Percentiles rank a stretch among this genome's conserved stretches.
phyloP scores from a whole-genome alignment of 2,797 vertebrate species.

The Choloepus didactylus region DNA sequence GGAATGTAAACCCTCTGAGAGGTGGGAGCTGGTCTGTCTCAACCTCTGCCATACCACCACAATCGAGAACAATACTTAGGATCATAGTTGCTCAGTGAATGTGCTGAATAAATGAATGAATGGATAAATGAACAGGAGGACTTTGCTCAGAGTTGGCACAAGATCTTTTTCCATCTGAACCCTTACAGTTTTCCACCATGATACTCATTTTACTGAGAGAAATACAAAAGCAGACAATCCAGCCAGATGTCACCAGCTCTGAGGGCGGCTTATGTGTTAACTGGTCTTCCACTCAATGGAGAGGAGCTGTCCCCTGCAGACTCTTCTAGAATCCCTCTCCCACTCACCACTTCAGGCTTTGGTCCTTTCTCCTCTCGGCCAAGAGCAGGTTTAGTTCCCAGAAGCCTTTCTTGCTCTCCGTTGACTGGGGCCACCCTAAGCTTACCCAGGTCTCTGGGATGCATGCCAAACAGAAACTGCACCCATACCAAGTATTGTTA shows the following conservation, averaged over 20 bases:
- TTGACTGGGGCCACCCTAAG: background rate
- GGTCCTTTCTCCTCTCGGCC: background rate
- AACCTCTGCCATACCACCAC: background rate
- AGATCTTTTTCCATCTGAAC: background rate
- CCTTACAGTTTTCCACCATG: background rate
- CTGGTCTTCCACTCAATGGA: background rate
- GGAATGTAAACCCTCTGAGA: background rate
- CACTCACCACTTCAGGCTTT: background rate
- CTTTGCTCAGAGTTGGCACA: background rate
- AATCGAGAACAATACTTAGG: background rate
- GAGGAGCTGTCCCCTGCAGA: background rate
- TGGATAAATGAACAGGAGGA: background rate
- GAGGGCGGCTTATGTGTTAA: background rate
- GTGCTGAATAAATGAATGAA: background rate
- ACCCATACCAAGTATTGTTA: background rate
- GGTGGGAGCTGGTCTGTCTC: background rate
- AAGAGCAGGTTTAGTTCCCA: background rate
- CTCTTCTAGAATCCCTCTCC: background rate
- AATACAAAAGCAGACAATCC: background rate
- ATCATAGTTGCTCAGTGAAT: background rate
- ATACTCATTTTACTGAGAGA: background rate
- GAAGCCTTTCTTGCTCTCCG: background rate
- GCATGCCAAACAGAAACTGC: background rate
- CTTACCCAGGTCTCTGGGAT: background rate
- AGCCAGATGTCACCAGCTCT: background rate